Conservation (phyloP, 2,113 vertebrate species). For the Porphyrio hochstetteri region DNA sequence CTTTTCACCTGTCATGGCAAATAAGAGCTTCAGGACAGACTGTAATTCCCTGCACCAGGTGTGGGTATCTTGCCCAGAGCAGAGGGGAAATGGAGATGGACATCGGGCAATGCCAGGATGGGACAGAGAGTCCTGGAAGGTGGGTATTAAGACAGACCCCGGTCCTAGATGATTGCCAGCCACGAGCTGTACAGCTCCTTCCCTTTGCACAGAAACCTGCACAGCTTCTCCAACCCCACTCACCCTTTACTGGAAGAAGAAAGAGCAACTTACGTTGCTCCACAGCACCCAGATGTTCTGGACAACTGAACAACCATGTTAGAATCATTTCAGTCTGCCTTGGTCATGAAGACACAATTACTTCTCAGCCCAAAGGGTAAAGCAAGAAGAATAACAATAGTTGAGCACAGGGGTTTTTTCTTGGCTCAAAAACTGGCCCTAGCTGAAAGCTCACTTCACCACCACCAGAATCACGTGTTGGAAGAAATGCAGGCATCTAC, state of each 20-base stretch:
- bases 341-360: background rate
- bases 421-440: background rate
- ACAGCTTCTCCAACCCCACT: background rate
- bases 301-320: background rate
- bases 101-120: background rate
- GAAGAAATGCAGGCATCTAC: background rate
- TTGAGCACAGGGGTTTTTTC: background rate
- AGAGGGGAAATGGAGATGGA: background rate
- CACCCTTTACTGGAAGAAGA: background rate
- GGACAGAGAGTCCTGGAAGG: background rate
- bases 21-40: background rate
- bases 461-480: background rate
- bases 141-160: background rate
- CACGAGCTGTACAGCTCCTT: rapidly evolving
- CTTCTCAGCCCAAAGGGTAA: background rate
- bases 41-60: background rate
- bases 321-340: background rate
- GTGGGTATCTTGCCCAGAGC: background rate
- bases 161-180: rapidly evolving
- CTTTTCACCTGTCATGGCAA: background rate
- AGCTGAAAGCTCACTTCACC: background rate
- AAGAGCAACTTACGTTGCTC: background rate
- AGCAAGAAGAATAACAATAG: background rate
- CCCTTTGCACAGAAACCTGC: background rate
- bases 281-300: background rate